Conservation (phyloP, 2,797 vertebrate species). For the Cygnus olor region DNA sequence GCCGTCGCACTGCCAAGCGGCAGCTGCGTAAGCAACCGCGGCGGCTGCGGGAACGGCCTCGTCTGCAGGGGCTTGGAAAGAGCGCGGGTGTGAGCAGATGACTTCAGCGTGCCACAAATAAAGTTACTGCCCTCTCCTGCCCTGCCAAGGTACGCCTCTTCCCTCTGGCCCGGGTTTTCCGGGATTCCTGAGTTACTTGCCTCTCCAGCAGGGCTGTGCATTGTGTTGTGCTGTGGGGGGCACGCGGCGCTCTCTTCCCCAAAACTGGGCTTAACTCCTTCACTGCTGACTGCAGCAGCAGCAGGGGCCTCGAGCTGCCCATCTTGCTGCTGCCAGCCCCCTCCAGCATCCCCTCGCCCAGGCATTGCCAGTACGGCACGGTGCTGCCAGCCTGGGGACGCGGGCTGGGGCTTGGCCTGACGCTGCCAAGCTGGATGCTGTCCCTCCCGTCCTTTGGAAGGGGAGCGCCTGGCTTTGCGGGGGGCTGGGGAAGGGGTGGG, state of each 20-base stretch:
- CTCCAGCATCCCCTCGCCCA: fast-evolving
- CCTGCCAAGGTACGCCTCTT: conserved; percentile 9
- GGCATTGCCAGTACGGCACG: background rate
- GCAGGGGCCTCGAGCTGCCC: background rate
- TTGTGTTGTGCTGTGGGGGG: background rate
- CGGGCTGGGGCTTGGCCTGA: background rate
- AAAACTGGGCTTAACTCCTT: background rate
- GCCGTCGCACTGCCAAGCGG: background rate
- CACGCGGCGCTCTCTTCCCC: background rate
- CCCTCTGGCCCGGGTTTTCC: background rate
- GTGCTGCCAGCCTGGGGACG: background rate
- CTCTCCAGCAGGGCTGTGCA: background rate
- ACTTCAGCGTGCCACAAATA: conserved; percentile 57
- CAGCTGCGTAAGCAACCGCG: background rate
- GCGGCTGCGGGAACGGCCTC: background rate
- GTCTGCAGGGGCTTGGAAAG: background rate
- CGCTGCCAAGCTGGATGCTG: background rate
- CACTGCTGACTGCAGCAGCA: background rate
- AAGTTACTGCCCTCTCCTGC: background rate
- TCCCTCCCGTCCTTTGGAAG: background rate
- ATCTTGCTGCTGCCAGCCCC: background rate
- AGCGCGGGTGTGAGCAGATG: background rate
- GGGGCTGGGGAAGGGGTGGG: background rate
- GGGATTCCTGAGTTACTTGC: background rate
- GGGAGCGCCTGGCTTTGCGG: background rate